These are phyloP conservation scores for Cossypha caffra DNA, from an alignment of 2,797 vertebrate genomes.

Conservation along the genomic window DNA sequence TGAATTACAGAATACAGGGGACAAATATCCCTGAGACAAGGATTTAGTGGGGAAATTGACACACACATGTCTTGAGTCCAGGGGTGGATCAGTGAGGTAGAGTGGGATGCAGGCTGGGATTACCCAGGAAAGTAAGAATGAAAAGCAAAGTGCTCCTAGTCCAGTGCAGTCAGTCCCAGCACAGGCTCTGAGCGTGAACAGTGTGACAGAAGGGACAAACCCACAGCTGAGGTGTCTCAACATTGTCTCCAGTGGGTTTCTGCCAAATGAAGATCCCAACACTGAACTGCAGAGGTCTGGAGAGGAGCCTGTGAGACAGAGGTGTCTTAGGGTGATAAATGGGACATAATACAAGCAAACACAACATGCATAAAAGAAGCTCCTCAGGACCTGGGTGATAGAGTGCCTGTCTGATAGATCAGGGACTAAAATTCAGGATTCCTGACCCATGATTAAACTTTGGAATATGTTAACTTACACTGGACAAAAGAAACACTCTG, in stretches of 20 bases:
- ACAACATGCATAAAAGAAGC: not conserved
- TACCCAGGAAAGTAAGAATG: not conserved
- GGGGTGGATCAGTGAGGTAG: not conserved
- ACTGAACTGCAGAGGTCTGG: not conserved
- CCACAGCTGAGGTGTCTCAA: not conserved
- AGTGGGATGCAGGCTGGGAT: not conserved
- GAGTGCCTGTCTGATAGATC: not conserved
- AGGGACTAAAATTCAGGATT: not conserved
- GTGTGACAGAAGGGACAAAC: not conserved
- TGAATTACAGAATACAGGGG: not conserved
- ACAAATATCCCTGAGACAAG: not conserved
- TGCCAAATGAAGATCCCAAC: not conserved
- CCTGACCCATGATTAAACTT: not conserved
- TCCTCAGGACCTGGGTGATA: not conserved
- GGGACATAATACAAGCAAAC: not conserved
- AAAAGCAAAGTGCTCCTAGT: not conserved
- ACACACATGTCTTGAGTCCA: not conserved
- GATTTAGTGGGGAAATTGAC: not conserved
- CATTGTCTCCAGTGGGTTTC: not conserved
- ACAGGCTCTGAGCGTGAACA: not conserved
- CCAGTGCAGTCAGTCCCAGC: not conserved
- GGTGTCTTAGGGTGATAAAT: not conserved
- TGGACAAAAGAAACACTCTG: not conserved
- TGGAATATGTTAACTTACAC: not conserved
- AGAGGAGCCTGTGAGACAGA: not conserved